Conservation (phyloP, 2,113 vertebrate genomes). For the Pomatostomus ruficeps region DNA sequence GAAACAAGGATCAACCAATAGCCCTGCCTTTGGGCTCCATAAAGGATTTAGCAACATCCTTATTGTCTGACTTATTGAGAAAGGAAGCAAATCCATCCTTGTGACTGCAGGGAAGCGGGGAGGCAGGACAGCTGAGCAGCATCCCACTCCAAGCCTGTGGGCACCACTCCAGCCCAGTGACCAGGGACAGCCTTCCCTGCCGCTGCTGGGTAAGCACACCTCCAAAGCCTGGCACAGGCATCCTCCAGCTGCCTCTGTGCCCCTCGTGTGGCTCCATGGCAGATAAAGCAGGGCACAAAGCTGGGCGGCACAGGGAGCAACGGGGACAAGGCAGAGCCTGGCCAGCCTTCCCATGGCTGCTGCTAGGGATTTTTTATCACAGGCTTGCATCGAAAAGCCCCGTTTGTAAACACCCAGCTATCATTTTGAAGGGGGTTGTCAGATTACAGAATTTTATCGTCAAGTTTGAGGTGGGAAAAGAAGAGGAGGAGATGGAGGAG, state of each 20-base stretch:
- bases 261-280: not conserved
- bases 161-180: conserved; percentile 22
- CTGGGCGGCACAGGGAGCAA: not conserved
- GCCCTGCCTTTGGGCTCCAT: not conserved
- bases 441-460: conserved; percentile 20
- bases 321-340: not conserved
- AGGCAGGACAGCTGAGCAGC: not conserved
- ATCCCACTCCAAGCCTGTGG: not conserved
- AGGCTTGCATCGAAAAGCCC: not conserved
- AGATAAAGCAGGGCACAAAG: not conserved
- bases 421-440: not conserved
- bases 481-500: conserved; percentile 52
- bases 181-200: not conserved
- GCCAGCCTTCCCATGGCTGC: not conserved
- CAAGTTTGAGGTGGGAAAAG: conserved; percentile 42
- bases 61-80: conserved; percentile 10
- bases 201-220: not conserved
- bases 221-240: not conserved
- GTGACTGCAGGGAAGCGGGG: not conserved
- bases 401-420: not conserved
- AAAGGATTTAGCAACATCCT: conserved; percentile 11
- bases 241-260: not conserved
- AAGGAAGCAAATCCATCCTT: conserved; percentile 20
- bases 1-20: not conserved
- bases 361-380: not conserved